Conservation (phyloP, 92 coral and sea anemone species). For the Paramuricea clavata region DNA sequence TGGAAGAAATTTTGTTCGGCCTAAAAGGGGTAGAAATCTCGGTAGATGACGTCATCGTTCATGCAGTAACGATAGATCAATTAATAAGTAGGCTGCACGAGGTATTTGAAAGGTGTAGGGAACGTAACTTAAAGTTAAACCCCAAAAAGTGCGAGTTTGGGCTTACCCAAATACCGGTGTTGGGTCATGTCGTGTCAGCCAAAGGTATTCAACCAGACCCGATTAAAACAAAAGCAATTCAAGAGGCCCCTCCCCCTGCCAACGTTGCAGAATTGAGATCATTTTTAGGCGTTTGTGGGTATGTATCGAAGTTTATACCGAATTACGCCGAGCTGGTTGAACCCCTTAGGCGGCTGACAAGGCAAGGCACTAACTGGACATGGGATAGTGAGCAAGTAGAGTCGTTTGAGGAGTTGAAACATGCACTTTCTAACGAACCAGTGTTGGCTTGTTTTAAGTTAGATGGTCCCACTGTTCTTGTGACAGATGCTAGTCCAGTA, state of each 20-base stretch:
- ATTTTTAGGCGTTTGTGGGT: conserved; percentile 58
- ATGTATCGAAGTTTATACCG: conserved; percentile 53
- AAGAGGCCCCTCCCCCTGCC: conserved; percentile 27
- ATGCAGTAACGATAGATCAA: conserved; percentile 57
- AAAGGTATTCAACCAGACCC: conserved; percentile 54
- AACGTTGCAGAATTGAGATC: conserved; percentile 47
- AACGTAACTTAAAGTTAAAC: conserved; percentile 33
- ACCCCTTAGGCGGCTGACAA: conserved; percentile 50
- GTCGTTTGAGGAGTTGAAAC: conserved; percentile 49
- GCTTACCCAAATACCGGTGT: conserved; percentile 34
- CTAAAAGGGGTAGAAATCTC: conserved; percentile 51
- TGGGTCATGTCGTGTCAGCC: conserved; percentile 61
- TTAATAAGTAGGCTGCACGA: conserved; percentile 25
- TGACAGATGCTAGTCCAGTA: conserved; percentile 61
- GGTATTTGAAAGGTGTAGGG: conserved; percentile 43
- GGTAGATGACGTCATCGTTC: conserved; percentile 56
- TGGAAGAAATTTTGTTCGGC: conserved; percentile 63
- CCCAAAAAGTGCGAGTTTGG: conserved; percentile 50
- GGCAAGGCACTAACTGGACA: conserved; percentile 39
- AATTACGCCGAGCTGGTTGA: conserved; percentile 59
- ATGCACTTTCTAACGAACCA: conserved; percentile 46
- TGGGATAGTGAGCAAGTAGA: conserved; percentile 57
- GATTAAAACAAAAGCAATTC: conserved; percentile 47
- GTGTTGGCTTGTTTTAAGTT: conserved; percentile 55
- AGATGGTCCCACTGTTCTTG: conserved; percentile 40